Percentiles rank a stretch among this genome's conserved stretches.
Conservation (phyloP, 2,113 vertebrate genomes). For the Gavialis gangeticus region DNA sequence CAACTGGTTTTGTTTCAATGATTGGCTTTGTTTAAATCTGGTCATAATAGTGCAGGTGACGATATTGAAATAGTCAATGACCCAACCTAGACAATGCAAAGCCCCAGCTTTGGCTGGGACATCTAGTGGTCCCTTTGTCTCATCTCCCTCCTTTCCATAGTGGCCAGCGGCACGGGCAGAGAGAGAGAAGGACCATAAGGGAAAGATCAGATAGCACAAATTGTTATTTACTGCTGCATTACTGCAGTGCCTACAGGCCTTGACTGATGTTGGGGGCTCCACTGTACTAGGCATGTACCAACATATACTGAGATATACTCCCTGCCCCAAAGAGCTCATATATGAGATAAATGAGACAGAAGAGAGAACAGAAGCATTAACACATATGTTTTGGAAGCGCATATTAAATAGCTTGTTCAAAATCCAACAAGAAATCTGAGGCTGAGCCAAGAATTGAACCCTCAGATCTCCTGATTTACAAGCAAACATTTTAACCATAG, state of each 20-base stretch:
- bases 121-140: neutral
- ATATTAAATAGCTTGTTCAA: rapidly evolving
- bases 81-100: neutral
- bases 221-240: neutral
- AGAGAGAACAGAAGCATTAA: neutral
- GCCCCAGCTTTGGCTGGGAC: neutral
- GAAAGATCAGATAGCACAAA: neutral
- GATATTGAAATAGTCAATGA: neutral
- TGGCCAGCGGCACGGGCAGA: too few relatives aligned
- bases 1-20: neutral
- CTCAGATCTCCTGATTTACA: neutral
- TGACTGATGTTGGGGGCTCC: neutral
- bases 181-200: neutral
- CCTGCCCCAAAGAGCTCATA: neutral
- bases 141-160: neutral
- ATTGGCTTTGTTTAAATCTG: neutral
- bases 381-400: rapidly evolving
- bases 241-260: neutral
- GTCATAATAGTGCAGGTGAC: neutral
- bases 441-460: neutral
- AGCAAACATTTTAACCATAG: neutral
- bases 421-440: neutral
- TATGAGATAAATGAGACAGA: neutral
- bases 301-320: neutral
- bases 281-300: neutral